Percentiles rank a stretch among this genome's conserved stretches.
Evolutionary conservation across 1,140 invertebrate genomes (phyloP).

Genomic region (Drosophila kepulauana): DNA sequence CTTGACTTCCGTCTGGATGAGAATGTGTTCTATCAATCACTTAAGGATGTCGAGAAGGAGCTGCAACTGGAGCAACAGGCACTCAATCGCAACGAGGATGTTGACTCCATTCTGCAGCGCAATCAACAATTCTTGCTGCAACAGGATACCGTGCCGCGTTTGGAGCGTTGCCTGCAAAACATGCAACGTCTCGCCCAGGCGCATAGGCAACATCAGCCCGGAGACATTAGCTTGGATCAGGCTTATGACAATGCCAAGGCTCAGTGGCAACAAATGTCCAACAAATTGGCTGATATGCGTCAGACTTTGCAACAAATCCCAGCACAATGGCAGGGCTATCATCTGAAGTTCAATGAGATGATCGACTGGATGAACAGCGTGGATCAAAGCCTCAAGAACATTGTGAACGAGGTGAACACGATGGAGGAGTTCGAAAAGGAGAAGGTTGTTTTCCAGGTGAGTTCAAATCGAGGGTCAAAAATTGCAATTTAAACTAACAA

Average conservation of each 20-base stretch:
- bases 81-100: conserved; percentile 93
- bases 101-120: conserved; percentile 90
- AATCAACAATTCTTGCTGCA: conserved; percentile 92
- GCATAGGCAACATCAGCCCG: conserved; percentile 88
- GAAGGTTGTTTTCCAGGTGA: conserved; percentile 95
- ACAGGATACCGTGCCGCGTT: conserved; percentile 89
- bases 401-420: conserved; percentile 93
- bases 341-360: conserved; percentile 93
- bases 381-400: conserved; percentile 92
- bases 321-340: conserved; percentile 95
- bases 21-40: conserved; percentile 92
- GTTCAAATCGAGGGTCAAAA: conserved; percentile 33
- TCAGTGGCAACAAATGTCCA: conserved; percentile 90
- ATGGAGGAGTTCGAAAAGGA: conserved; percentile 95
- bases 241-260: conserved; percentile 89
- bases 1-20: conserved; percentile 96
- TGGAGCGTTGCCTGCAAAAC: conserved; percentile 91
- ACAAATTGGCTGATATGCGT: conserved; percentile 90
- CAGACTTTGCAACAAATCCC: conserved; percentile 94
- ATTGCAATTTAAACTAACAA: conserved; percentile 6
- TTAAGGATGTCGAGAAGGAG: conserved; percentile 96
- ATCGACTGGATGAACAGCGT: conserved; percentile 96
- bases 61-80: conserved; percentile 94
- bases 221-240: conserved; percentile 88
- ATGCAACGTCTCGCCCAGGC: conserved; percentile 90